Conservation (phyloP, 2,888 invertebrate genomes). For the Auanema sp. region DNA sequence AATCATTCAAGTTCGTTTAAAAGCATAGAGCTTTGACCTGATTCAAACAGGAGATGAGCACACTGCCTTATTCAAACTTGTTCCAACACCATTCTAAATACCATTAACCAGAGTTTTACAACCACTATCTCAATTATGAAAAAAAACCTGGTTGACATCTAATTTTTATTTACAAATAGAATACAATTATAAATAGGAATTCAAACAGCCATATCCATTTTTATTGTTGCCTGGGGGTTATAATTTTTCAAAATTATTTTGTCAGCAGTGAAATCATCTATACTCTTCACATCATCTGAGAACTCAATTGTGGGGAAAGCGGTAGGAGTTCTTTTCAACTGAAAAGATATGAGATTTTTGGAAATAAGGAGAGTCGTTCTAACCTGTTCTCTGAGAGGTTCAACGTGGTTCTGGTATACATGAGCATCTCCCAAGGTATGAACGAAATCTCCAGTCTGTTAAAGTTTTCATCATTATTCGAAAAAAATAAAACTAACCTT, state of each 20-base stretch:
- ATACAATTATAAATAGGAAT: background rate
- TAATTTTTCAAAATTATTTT: conserved; percentile 85
- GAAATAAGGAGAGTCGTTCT: background rate
- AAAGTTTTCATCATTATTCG: background rate
- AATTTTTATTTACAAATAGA: too few relatives aligned
- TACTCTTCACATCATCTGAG: conserved; percentile 73
- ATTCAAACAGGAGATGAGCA: too few relatives aligned
- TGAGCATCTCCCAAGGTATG: conserved; percentile 94
- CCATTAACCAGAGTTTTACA: too few relatives aligned
- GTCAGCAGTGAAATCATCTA: conserved; percentile 82
- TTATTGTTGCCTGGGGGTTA: conserved; percentile 83
- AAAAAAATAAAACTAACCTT: conserved; percentile 70
- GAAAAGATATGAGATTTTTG: conserved; percentile 28
- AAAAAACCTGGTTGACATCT: too few relatives aligned
- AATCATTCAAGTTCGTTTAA: too few relatives aligned
- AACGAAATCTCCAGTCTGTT: conserved; percentile 85
- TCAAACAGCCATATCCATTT: conserved; percentile 86
- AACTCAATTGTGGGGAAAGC: conserved; percentile 77
- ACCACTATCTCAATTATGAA: too few relatives aligned
- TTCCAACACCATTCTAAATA: too few relatives aligned
- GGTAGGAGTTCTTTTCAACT: conserved; percentile 76
- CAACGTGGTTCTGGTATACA: conserved; percentile 86
- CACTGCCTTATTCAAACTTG: too few relatives aligned
- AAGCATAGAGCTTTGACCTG: too few relatives aligned
- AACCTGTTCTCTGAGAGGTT: conserved; percentile 79